Percentiles rank a stretch among this genome's conserved stretches.
These are phyloP conservation scores for Ramphastos sulfuratus DNA, from an alignment of 2,113 vertebrate genomes.

Conservation along the genomic window DNA sequence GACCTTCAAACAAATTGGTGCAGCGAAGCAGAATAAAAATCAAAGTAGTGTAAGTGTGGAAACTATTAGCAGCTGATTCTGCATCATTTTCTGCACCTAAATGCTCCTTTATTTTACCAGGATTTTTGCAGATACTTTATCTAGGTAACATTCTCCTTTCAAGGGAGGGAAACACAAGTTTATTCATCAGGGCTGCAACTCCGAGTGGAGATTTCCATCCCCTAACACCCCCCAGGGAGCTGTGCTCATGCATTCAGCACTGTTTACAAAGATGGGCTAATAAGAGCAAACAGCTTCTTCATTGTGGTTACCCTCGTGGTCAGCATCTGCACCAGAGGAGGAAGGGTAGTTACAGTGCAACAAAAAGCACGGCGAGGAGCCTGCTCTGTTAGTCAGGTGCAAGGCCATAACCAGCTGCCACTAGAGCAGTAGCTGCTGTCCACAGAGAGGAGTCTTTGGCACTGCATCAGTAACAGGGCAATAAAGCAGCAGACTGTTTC, in stretches of 20 bases:
- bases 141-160: not conserved
- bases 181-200: not conserved
- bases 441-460: not conserved
- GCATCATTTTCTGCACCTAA: not conserved
- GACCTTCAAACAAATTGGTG: not conserved
- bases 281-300: constrained; percentile 65
- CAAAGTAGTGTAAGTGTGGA: not conserved
- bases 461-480: not conserved
- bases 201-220: not conserved
- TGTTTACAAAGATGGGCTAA: constrained; percentile 65
- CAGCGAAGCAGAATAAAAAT: not conserved
- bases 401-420: not conserved
- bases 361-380: constrained; percentile 1
- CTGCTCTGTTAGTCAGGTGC: not conserved
- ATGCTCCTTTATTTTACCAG: not conserved
- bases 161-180: not conserved
- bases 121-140: not conserved
- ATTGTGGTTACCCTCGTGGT: constrained; percentile 73
- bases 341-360: constrained; percentile 53
- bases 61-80: not conserved
- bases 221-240: not conserved
- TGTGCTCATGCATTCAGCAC: not conserved
- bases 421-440: not conserved
- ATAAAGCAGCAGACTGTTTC: not conserved
- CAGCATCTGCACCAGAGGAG: constrained; percentile 48